A percentile compares a stretch with the other conserved stretches of the same genome.
Evolutionary conservation across 2,797 vertebrate genomes (phyloP).

Genomic region (Chaetophractus vellerosus): DNA sequence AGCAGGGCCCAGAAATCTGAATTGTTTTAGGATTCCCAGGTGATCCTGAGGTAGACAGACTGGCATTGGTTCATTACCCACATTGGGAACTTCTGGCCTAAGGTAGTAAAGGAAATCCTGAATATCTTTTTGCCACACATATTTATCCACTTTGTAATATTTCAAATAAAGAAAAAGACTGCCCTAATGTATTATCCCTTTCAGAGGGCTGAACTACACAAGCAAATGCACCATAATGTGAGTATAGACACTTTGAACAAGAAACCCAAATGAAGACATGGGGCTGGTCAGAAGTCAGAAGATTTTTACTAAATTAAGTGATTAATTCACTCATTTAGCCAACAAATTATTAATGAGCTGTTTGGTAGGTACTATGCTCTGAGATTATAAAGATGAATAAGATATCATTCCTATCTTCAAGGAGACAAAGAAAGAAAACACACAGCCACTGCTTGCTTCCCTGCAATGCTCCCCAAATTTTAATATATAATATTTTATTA

Average conservation of each 20-base stretch:
- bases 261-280: not conserved
- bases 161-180: not conserved
- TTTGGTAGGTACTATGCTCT: not conserved
- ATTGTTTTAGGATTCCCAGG: too few relatives aligned
- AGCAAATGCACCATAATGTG: not conserved
- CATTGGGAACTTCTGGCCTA: not conserved
- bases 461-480: not conserved
- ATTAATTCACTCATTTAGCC: not conserved
- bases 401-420: not conserved
- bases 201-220: not conserved
- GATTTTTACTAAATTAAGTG: not conserved
- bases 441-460: not conserved
- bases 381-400: not conserved
- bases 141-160: not conserved
- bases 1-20: too few relatives aligned
- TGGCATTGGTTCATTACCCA: not conserved
- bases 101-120: not conserved
- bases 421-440: slow-evolving; percentile 23
- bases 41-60: not conserved
- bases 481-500: not conserved
- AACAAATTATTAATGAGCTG: not conserved
- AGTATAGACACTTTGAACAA: not conserved
- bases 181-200: not conserved
- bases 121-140: not conserved
- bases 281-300: not conserved